A percentile compares a stretch with the other conserved stretches of the same genome.
Evolutionary conservation across 2,797 vertebrate genomes (phyloP).

Genomic region (Acrossocheilus wenchowensis): DNA sequence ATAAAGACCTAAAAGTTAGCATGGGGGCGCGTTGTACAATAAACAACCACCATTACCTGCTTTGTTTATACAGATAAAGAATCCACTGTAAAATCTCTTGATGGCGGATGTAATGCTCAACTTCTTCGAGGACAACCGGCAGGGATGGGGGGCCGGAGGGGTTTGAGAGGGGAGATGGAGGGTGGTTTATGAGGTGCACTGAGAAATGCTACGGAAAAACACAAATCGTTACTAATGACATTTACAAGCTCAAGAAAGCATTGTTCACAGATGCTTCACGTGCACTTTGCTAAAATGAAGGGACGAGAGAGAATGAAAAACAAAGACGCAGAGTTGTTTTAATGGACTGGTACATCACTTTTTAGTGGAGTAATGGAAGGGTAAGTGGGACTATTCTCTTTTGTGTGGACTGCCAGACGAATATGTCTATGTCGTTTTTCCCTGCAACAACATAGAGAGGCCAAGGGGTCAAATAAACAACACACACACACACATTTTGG

Average conservation of each 20-base stretch:
- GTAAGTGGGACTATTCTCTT: conserved; percentile 42
- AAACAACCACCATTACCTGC: conserved; percentile 82
- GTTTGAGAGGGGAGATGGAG: conserved; percentile 59
- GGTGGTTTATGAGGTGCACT: conserved; percentile 40
- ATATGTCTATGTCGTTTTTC: conserved; percentile 38
- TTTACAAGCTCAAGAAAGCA: conserved; percentile 51
- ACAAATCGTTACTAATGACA: conserved; percentile 51
- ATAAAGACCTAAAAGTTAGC: conserved; percentile 81
- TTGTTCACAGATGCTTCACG: conserved; percentile 41
- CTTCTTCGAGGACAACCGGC: conserved; percentile 49
- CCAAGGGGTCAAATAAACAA: conserved; percentile 41
- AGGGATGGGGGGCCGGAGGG: conserved; percentile 52
- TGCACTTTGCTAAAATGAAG: conserved; percentile 46
- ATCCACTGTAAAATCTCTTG: conserved; percentile 64
- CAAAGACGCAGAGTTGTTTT: conserved; percentile 40
- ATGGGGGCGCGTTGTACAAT: conserved; percentile 77
- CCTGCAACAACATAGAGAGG: conserved; percentile 40
- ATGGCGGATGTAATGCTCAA: conserved; percentile 57
- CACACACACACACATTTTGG: conserved; percentile 19
- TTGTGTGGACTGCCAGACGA: conserved; percentile 24
- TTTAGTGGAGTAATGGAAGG: conserved; percentile 48
- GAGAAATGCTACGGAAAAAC: conserved; percentile 24
- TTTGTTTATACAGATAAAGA: conserved; percentile 82
- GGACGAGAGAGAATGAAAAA: conserved; percentile 32
- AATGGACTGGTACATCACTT: conserved; percentile 42